These are phyloP conservation scores for Scelioninae gen. 1 DNA, from an alignment of 2,888 invertebrate species.

Conservation along the genomic window DNA sequence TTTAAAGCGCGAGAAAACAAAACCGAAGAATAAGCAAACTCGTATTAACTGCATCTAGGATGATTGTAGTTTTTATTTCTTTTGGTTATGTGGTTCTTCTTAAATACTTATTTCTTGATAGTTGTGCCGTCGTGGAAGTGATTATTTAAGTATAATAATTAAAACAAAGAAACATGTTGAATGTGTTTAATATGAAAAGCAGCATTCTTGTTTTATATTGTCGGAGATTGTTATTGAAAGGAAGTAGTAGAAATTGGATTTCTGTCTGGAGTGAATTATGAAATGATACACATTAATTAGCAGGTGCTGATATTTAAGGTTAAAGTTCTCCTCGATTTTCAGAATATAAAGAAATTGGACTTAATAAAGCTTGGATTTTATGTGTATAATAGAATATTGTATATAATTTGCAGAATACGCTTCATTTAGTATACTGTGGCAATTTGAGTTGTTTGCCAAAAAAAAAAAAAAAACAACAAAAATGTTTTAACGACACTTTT, in stretches of 20 bases:
- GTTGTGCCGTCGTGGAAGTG: background rate
- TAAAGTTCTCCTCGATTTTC: too few relatives aligned
- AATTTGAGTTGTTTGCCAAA: too few relatives aligned
- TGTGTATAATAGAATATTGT: too few relatives aligned
- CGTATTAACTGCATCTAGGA: constrained; percentile 28
- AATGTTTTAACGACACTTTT: too few relatives aligned
- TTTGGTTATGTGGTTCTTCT: too few relatives aligned
- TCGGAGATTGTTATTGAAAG: constrained; percentile 16
- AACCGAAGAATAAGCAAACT: background rate
- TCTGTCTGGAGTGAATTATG: constrained; percentile 28
- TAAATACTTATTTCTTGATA: too few relatives aligned
- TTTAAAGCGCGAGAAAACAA: constrained; percentile 30
- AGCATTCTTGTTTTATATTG: constrained; percentile 17
- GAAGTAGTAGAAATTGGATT: constrained; percentile 33
- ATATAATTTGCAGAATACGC: too few relatives aligned
- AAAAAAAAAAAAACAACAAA: too few relatives aligned
- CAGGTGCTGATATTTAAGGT: background rate
- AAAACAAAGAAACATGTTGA: background rate
- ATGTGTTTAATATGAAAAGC: constrained; percentile 1
- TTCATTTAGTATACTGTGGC: too few relatives aligned
- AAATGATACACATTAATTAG: constrained; percentile 19
- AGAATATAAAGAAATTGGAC: too few relatives aligned
- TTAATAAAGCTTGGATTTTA: too few relatives aligned
- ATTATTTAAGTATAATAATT: background rate
- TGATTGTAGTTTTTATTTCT: constrained; percentile 4